Evolutionary conservation across 2,797 vertebrate species (phyloP), one percentile per base, ranked within the genome.

Genomic region (Gambusia yucatana): DNA sequence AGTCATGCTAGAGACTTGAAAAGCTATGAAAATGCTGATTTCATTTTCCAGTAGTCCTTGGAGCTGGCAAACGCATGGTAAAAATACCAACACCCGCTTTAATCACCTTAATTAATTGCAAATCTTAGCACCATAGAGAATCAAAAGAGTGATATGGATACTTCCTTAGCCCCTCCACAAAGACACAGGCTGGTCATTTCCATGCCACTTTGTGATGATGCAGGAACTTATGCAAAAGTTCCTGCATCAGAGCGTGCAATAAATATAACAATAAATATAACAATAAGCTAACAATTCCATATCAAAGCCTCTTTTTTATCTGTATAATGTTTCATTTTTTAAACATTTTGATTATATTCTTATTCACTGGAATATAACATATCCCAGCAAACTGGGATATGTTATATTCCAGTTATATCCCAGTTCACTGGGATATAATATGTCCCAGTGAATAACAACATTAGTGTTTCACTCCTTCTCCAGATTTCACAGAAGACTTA

Each of bases 401-500:
- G 33, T 33, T 33, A 33, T 33, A 33, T 33, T 33, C 33, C 33
- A 33, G 33, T 33, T 33, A 33, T 33, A 1, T 33, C 33, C 33
- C 33, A 33, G 33, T 33, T 33, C 33, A 33, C 17, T 39, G 33
- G 48, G 14, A 20, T 9, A 25, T 4, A 44, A 6, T 7, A 3
- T 22, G 22, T 50, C 48, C 48, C 50, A 52, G 20, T 25, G 50
- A 52, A 25, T 25, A 52, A 52, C 7, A 52, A 25, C 7, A 52
- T 52, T 52, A 13, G 0, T 28, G 6, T 76, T 77, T 76, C 6
- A 93, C 67, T 93, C 14, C 43, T 87, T 20, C 76, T 57, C 71
- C 84, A 99, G 98, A 99, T 95, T 97, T 99, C 91, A 99, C 97
- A 0, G 97, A 98, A 87, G 98, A 98, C 30, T 96, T 99, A 63